Conservation (phyloP, 2,888 invertebrate genomes). For the Drosophila multiciliata region DNA sequence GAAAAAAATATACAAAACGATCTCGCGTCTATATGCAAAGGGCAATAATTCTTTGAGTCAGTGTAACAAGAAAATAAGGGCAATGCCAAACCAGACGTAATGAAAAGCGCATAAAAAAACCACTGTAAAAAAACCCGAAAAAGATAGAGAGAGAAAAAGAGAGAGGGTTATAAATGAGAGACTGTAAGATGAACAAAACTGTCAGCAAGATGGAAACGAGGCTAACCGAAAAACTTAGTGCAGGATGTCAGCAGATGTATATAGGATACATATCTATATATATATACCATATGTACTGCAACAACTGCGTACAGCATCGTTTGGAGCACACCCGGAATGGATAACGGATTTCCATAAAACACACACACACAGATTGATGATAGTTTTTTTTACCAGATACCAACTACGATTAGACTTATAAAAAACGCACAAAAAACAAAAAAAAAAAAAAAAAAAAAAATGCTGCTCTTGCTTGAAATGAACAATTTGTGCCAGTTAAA, state of each 20-base stretch:
- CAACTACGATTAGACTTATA: constrained; percentile 44
- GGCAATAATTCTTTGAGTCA: constrained; percentile 77
- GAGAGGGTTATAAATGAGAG: constrained; percentile 17
- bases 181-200: constrained; percentile 22
- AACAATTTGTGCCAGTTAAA: constrained; percentile 23
- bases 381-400: constrained; percentile 22
- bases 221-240: constrained; percentile 11
- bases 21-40: constrained; percentile 51
- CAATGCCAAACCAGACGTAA: constrained; percentile 58
- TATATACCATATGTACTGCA: not conserved
- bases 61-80: constrained; percentile 71
- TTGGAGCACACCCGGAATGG: not conserved
- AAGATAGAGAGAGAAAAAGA: constrained; percentile 1
- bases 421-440: not conserved
- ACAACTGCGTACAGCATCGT: not conserved
- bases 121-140: not conserved
- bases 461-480: constrained; percentile 7
- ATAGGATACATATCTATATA: constrained; percentile 13
- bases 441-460: constrained; percentile 10
- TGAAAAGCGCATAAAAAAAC: constrained; percentile 49
- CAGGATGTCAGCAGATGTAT: constrained; percentile 54
- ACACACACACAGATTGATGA: constrained; percentile 47
- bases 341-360: constrained; percentile 67
- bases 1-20: constrained; percentile 21
- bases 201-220: constrained; percentile 27